Base-by-base conservation (phyloP, 2,888 invertebrate species). In the Hofmannophila pseudospretella region DNA sequence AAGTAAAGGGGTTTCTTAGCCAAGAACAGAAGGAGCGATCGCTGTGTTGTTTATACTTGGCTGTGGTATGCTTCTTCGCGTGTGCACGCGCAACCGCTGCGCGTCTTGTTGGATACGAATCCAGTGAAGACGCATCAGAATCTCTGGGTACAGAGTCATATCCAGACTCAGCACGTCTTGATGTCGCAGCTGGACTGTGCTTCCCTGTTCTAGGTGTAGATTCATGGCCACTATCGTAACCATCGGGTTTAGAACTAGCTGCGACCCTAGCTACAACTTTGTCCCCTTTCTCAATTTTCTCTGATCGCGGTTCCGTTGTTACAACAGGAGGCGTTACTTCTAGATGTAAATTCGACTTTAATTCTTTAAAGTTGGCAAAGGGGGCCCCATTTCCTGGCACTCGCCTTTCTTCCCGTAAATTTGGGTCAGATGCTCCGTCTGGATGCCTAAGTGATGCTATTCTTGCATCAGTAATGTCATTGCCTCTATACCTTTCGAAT, bases 381-480 rank as follows among this genome's bases (percentile, higher is more conserved):
- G 90, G 89, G 7, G 90, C 89, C 3, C 90, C 91, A 43, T 89
- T 91, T 8, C 90, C 91, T 1, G 91, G 90, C 48, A 90, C 70
- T 58, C 90, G 86, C 53, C 88, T 88, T 71, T 91, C 91, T 69
- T 93, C 93, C 38, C 91, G 89, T 56, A 97, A 88, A 82, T 96
- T 96, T 10, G 96, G 96, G 88, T 97, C 96, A 13, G 96, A 97
- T 34, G 97, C 96, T 31, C 96, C 96, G 60, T 97, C 97, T 3
- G 96, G 96, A 81, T 96, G 95, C 46, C 96, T 89, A 35, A 96
- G 73, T 42, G 93, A 92, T 22, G 94, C 93, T 62, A 91, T 90
- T 49, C 90, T 88, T 8, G 85, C 78, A 47, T 87, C 86, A 33
- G 86, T 78, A 38, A 82, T 80, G 36, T 90, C 89, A 42, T 86